Evolutionary conservation across 2,113 vertebrate genomes (phyloP), one percentile per base, ranked within the genome.

Genomic region (Nesoenas mayeri): DNA sequence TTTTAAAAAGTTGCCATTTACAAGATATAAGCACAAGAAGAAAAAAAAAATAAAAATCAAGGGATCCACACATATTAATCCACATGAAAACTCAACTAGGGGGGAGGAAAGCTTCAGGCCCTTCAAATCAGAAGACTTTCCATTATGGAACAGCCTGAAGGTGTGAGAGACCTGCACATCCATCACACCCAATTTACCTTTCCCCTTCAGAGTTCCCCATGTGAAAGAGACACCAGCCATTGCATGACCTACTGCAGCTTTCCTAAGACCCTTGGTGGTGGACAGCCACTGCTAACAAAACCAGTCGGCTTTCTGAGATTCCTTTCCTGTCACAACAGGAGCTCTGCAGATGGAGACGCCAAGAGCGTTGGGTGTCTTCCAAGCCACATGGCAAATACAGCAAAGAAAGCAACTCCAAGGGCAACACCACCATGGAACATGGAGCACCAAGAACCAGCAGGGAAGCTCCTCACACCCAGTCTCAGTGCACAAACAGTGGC

Each of bases 221-320:
- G 21, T 5, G 66, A 77, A 58, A 54, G 47, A 44, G n/a, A 62
- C 61, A 79, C 9, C 53, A 36, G 10, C 6, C 62, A 16, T 1
- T 4, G 26, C 3, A 14, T 19, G 48, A 79, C 34, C 31, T 15
- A 12, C 0, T 5, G n/a, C 51, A 72, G 64, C 51, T 62, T 56
- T 24, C 3, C 0, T 3, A 54, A 44, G 34, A 22, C 5, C 25
- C 73, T 32, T 1, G 0, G 77, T 31, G 38, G 22, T 11, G 44
- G 26, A 61, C 29, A 17, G 0, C 6, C 12, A 4, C 15, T 9
- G 34, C 72, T 56, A 70, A 31, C 9, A 66, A 74, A 66, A 81
- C 65, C 58, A 57, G 9, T 5, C 56, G 40, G 19, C 13, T 47
- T 48, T 24, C 61, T 65, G 82, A 71, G n/a, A 25, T 48, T 56